Conservation (phyloP, 35 echinoderm and acorn worm species). For the Holothuria glaberrima region DNA sequence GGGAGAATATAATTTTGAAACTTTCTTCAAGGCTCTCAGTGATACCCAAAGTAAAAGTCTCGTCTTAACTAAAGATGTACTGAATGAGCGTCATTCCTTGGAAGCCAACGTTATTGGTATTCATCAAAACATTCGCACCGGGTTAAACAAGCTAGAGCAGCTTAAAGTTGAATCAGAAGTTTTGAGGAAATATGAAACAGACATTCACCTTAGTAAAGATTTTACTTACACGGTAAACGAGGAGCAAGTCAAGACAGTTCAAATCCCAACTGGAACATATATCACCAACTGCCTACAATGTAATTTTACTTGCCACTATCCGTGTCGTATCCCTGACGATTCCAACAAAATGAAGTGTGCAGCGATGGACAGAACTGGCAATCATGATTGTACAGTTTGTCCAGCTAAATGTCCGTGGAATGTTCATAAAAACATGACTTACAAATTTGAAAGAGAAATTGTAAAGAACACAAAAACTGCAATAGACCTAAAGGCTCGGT, state of each 20-base stretch:
- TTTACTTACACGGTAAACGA: slow-evolving; percentile 1
- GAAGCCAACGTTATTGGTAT: not conserved
- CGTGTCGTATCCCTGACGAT: not conserved
- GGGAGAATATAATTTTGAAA: not conserved
- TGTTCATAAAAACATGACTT: not conserved
- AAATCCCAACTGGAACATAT: not conserved
- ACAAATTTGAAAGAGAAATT: not conserved
- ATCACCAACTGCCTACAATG: slow-evolving; percentile 12
- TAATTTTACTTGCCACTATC: slow-evolving; percentile 29
- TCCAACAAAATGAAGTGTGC: not conserved
- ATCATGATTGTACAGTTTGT: too few relatives aligned
- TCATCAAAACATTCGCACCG: not conserved
- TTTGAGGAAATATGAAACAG: not conserved
- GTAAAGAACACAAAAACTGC: not conserved
- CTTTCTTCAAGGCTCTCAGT: not conserved
- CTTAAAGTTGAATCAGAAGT: not conserved
- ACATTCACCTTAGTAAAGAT: not conserved
- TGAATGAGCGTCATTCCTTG: not conserved
- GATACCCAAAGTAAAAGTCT: not conserved
- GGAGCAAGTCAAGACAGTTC: not conserved
- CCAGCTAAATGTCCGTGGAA: too few relatives aligned
- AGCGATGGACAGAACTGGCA: not conserved
- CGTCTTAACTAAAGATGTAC: not conserved
- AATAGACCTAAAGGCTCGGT: not conserved
- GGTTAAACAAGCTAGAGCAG: not conserved